Base-by-base conservation (phyloP, 1,140 invertebrate species). In the Mamestra configurata region DNA sequence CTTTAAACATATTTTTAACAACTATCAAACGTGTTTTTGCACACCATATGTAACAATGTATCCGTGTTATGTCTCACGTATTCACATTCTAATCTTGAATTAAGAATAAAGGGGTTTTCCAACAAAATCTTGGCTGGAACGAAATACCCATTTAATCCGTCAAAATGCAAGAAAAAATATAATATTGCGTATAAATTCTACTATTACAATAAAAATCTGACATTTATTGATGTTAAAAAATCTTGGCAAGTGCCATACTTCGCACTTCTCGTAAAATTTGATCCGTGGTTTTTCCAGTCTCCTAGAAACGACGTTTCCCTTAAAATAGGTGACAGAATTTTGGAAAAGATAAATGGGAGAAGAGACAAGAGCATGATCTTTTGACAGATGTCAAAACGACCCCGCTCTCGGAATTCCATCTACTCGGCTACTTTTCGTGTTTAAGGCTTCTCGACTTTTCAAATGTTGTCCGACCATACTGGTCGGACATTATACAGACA, bases 141-240 rank as follows among this genome's bases (percentile, higher is more conserved):
- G 15, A 40, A 4, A 40, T 40, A 66, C 8, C 5, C n/a, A 22
- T 7, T 35, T 13, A 40, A 11, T 66, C 8, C 35, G 35, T 20
- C 20, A 66, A 43, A 37, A 40, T 40, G 18, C 18, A 40, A 20
- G 18, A 40, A 40, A 37, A 37, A 40, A 64, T 40, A 22, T 66
- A 64, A n/a, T 27, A 59, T 13, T 40, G 18, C 10, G 18, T 40
- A 40, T 40, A 66, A 66, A 31, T 27, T 31, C 22, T 15, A 55
- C 2, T 59, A 15, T 59, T 8, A 31, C 55, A 20, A 7, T 59
- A 31, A 64, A 61, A 66, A 40, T 40, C 18, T 4, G 61, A 66
- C 61, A 20, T 40, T 66, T 66, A 64, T 66, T 66, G 24, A 59
- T n/a, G 27, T 59, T 24, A 31, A 55, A 55, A 59, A 57, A 27